Evolutionary conservation across 2,888 invertebrate species (phyloP).

Genomic region (Drosophila affinis): DNA sequence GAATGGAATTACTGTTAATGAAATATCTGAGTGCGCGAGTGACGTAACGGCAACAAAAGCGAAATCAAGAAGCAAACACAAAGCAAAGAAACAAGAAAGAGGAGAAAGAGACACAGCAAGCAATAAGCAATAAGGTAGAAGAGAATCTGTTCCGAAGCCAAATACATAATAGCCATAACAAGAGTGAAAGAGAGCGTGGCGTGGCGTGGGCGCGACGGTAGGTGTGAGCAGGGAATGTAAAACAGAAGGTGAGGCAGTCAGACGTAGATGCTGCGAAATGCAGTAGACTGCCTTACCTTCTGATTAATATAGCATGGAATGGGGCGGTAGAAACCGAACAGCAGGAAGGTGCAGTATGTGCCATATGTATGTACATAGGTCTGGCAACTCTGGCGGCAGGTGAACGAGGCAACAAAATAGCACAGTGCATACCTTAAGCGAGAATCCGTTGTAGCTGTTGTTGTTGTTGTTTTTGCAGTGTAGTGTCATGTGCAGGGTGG

Average conservation of each 20-base stretch:
- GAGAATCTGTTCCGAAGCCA: slow-evolving; percentile 24
- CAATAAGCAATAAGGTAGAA: slow-evolving; percentile 39
- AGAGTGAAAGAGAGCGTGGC: slow-evolving; percentile 9
- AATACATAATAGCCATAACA: slow-evolving; percentile 45
- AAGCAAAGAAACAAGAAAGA: slow-evolving; percentile 16
- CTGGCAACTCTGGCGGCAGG: slow-evolving; percentile 21
- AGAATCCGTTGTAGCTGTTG: background rate
- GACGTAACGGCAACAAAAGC: slow-evolving; percentile 33
- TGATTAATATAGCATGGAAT: background rate
- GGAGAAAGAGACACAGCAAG: slow-evolving; percentile 28
- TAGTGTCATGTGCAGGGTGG: background rate
- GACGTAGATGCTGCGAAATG: background rate
- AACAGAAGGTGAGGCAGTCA: background rate
- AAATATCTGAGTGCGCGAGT: slow-evolving; percentile 26
- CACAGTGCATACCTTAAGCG: slow-evolving; percentile 32
- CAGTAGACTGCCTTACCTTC: background rate
- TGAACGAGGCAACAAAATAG: slow-evolving; percentile 23
- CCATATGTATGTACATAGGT: slow-evolving; percentile 18
- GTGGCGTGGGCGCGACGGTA: background rate
- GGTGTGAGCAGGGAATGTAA: background rate
- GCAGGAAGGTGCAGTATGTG: slow-evolving; percentile 4
- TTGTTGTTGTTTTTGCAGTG: background rate
- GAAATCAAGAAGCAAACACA: slow-evolving; percentile 6
- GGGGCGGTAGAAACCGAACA: background rate
- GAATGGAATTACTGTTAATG: slow-evolving; percentile 42